Percentiles rank a stretch among this genome's conserved stretches.
Evolutionary conservation across 2,797 vertebrate species (phyloP).

Genomic region (Typhlichthys eigenmanni): DNA sequence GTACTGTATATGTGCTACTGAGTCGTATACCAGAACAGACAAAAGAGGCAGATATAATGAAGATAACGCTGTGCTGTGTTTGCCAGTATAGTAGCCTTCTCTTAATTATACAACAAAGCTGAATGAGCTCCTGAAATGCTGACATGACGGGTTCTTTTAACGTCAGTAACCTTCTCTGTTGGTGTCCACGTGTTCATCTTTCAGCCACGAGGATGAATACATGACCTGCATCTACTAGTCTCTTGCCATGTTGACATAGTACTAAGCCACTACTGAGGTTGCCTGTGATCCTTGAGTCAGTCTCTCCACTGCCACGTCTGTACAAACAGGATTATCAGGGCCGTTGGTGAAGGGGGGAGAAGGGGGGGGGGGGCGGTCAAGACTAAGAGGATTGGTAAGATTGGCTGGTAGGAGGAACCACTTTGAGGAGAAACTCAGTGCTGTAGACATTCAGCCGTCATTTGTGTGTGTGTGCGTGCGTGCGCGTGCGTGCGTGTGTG

Average conservation of each 20-base stretch:
- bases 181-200: background rate
- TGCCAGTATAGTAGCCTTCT: background rate
- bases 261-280: background rate
- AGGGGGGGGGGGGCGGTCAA: conserved; percentile 46
- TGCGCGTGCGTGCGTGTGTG: conserved; percentile 13
- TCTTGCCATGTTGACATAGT: too few species aligned
- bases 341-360: conserved; percentile 26
- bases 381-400: conserved; percentile 61
- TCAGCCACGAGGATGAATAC: background rate
- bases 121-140: background rate
- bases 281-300: conserved; percentile 14
- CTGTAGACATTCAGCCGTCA: conserved; percentile 11
- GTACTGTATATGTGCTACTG: background rate
- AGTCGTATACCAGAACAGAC: background rate
- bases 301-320: conserved; percentile 24
- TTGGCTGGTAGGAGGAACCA: conserved; percentile 12
- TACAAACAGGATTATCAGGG: conserved; percentile 58
- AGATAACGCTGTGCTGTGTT: background rate
- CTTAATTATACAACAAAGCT: too few species aligned
- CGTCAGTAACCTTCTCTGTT: too few species aligned
- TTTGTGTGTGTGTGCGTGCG: background rate
- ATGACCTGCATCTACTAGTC: background rate
- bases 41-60: background rate
- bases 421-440: conserved; percentile 18
- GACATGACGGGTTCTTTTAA: too few species aligned